Conservation (phyloP, 2,888 invertebrate genomes). For the Metopia argyrocephala region DNA sequence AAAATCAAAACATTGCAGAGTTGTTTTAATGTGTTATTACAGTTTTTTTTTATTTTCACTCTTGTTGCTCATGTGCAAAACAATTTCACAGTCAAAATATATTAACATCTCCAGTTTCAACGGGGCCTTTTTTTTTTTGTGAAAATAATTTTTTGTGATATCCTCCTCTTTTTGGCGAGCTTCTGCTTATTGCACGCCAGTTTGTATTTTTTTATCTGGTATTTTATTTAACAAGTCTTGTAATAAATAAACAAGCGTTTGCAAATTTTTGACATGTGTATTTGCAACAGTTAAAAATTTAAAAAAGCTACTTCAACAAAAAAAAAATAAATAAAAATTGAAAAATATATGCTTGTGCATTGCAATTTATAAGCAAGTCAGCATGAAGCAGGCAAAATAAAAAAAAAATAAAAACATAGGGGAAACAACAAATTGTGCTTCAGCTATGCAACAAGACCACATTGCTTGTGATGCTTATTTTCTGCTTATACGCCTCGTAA, state of each 20-base stretch:
- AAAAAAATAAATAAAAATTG: neutral
- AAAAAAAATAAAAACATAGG: neutral
- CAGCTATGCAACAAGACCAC: neutral
- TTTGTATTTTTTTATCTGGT: constrained; percentile 38
- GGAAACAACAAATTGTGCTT: neutral
- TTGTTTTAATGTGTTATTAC: too few species aligned
- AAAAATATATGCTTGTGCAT: too few species aligned
- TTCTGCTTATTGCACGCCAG: neutral
- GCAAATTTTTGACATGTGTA: constrained; percentile 68
- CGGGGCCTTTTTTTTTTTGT: constrained; percentile 28
- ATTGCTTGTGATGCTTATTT: neutral
- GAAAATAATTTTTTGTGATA: constrained; percentile 21
- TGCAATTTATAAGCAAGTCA: neutral
- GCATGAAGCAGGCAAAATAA: neutral
- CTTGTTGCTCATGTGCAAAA: constrained; percentile 14
- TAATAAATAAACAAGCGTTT: constrained; percentile 67
- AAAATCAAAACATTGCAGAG: too few species aligned
- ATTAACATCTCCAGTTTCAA: constrained; percentile 59
- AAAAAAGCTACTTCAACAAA: neutral
- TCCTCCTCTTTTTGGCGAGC: too few species aligned
- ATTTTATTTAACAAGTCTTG: constrained; percentile 65
- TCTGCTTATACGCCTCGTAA: too few species aligned
- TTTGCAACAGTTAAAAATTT: constrained; percentile 50
- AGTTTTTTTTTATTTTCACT: too few species aligned
- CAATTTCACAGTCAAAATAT: constrained; percentile 55